Percentiles rank a stretch among this genome's conserved stretches.
Evolutionary conservation across 2,797 vertebrate genomes (phyloP).

Genomic region (Eulemur rubriventer): DNA sequence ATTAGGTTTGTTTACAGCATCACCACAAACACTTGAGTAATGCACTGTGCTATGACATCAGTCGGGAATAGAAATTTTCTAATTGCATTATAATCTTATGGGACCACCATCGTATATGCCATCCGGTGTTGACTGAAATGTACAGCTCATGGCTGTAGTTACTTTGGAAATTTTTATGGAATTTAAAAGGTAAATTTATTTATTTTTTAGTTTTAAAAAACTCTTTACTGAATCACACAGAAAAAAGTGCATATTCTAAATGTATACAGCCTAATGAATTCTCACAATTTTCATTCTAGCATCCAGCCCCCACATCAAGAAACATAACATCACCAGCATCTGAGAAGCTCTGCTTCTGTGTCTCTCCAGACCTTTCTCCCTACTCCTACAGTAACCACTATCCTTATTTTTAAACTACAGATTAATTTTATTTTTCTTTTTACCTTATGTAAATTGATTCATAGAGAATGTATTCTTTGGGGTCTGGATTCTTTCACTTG

Average conservation of each 20-base stretch:
- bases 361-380: neutral
- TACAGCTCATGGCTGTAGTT: neutral
- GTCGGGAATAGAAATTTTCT: neutral
- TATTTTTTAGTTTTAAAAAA: neutral
- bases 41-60: neutral
- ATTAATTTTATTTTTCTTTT: neutral
- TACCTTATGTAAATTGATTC: neutral
- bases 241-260: neutral
- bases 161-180: neutral
- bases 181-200: neutral
- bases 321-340: neutral
- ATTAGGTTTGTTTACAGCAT: neutral
- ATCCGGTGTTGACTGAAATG: neutral
- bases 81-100: neutral
- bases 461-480: neutral
- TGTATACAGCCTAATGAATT: neutral
- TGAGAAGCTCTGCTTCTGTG: neutral
- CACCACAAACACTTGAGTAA: neutral
- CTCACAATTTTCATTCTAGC: neutral
- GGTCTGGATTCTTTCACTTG: neutral
- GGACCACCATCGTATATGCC: neutral
- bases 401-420: neutral
- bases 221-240: neutral
- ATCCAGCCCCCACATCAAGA: neutral
- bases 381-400: rapidly evolving